phyloP scores from a whole-genome alignment of 2,797 vertebrate species.

The Darevskia mixta region DNA sequence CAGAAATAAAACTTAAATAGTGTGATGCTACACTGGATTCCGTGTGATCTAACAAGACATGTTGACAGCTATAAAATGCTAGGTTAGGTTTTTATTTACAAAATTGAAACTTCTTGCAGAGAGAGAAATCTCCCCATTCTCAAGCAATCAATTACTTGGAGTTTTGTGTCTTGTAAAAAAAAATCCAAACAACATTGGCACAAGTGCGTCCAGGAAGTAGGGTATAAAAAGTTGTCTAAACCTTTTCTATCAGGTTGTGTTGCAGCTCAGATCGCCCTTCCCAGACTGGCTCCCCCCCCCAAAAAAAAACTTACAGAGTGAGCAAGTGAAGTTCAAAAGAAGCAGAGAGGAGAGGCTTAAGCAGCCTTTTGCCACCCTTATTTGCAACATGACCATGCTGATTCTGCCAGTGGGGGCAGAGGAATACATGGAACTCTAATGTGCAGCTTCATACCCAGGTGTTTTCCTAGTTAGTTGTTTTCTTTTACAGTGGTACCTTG shows the following conservation, averaged over 20 bases:
- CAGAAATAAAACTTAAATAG: not conserved
- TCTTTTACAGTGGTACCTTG: not conserved
- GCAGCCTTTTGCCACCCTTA: not conserved
- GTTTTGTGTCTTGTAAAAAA: not conserved
- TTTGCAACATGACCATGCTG: not conserved
- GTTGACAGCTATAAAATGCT: not conserved
- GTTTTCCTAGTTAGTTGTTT: not conserved
- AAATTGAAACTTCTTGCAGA: not conserved
- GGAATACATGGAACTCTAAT: not conserved
- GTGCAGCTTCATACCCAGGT: not conserved
- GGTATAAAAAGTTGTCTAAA: too few relatives aligned
- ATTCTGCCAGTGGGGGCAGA: not conserved
- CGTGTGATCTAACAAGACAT: not conserved
- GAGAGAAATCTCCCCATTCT: not conserved
- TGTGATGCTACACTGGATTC: not conserved
- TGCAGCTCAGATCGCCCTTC: not conserved
- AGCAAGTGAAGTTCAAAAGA: not conserved
- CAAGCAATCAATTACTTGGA: not conserved
- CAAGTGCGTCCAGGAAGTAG: too few relatives aligned
- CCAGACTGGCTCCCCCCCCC: not conserved
- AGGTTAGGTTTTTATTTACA: not conserved
- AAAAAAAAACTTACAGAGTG: not conserved
- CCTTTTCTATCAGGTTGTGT: too few relatives aligned
- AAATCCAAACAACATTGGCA: too few relatives aligned
- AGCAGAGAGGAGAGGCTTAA: not conserved